Percentiles rank a stretch among this genome's conserved stretches.
Evolutionary conservation across 2,888 invertebrate genomes (phyloP).

Genomic region (Leptopterna dolabrata): DNA sequence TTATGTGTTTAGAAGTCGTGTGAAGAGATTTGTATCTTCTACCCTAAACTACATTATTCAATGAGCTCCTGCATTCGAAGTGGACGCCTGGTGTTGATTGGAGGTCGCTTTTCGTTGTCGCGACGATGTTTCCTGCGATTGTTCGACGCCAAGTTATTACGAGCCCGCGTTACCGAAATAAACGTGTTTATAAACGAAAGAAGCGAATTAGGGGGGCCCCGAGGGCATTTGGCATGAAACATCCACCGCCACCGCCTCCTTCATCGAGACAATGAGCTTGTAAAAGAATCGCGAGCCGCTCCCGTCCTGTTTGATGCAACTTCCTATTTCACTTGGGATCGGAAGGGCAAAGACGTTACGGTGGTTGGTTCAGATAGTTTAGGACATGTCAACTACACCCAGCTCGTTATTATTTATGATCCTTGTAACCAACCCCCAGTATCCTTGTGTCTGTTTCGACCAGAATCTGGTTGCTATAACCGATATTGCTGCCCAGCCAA

Average conservation of each 20-base stretch:
- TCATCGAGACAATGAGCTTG: constrained; percentile 1
- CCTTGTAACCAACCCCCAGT: too few species aligned
- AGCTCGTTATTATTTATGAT: background rate
- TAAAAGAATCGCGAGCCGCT: constrained; percentile 30
- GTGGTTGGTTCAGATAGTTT: background rate
- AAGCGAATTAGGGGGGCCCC: background rate
- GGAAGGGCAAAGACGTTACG: background rate
- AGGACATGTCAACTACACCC: background rate
- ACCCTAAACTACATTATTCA: too few species aligned
- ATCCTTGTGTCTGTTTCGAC: too few species aligned
- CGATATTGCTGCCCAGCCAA: too few species aligned
- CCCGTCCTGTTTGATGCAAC: constrained; percentile 44
- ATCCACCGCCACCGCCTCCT: background rate
- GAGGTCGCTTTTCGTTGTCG: background rate
- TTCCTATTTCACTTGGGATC: background rate
- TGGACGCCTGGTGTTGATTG: too few species aligned
- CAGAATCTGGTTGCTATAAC: too few species aligned
- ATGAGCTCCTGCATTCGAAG: too few species aligned
- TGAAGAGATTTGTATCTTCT: too few species aligned
- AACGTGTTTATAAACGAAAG: background rate
- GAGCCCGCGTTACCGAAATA: background rate
- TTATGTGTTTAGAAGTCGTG: too few species aligned
- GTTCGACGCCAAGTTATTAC: background rate
- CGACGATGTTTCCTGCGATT: background rate
- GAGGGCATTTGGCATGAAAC: background rate